Percentiles rank a stretch among this genome's conserved stretches.
phyloP scores from a whole-genome alignment of 2,113 vertebrate species.

The Pygoscelis antarcticus region DNA sequence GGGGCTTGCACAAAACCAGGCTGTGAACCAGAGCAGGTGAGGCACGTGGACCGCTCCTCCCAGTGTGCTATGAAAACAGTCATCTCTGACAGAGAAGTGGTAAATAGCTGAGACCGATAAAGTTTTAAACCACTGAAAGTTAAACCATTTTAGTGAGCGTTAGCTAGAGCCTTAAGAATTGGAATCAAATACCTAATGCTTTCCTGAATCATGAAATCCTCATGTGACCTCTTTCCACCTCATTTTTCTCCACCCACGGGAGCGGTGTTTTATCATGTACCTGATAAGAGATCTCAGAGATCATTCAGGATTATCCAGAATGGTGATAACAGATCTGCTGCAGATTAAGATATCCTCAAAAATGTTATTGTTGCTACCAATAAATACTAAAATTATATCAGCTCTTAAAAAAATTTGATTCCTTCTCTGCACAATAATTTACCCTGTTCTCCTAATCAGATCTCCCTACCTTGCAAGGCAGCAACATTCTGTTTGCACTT shows the following conservation, averaged over 20 bases:
- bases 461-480: background rate
- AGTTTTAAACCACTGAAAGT: background rate
- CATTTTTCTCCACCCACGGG: background rate
- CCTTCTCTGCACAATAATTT: background rate
- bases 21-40: background rate
- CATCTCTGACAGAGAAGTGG: background rate
- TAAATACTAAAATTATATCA: background rate
- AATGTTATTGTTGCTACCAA: background rate
- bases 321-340: background rate
- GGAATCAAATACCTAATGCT: background rate
- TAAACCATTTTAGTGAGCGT: background rate
- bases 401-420: background rate
- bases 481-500: background rate
- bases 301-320: background rate
- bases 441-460: constrained; percentile 8
- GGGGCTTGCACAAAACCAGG: background rate
- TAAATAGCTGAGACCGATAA: background rate
- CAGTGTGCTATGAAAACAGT: background rate
- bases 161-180: background rate
- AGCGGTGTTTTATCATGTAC: background rate
- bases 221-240: background rate
- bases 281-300: background rate
- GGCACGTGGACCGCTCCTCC: background rate
- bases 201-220: background rate
- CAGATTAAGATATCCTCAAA: background rate